These are phyloP conservation scores for Parotocinclus haroldoi DNA, from an alignment of 2,797 vertebrate species.

Conservation along the genomic window DNA sequence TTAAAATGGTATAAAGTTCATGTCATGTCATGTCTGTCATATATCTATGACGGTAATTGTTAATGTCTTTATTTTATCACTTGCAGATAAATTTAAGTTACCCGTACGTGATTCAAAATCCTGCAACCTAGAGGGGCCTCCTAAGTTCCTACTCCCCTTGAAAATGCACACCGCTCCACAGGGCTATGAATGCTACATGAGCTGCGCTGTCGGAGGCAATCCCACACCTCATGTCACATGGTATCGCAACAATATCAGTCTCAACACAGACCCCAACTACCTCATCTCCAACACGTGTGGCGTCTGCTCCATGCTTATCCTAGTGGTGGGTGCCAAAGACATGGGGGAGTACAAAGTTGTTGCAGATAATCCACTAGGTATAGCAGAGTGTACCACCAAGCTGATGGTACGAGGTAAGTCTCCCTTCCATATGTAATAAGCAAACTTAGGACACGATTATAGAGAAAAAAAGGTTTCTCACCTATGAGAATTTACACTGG, in stretches of 20 bases:
- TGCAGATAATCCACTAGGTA: conserved; percentile 77
- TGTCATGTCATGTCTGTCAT: too few relatives aligned
- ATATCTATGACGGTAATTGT: too few relatives aligned
- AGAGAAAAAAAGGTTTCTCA: too few relatives aligned
- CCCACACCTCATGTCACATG: conserved; percentile 83
- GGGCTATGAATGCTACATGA: conserved; percentile 90
- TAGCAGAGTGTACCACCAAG: conserved; percentile 73
- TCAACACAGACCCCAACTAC: conserved; percentile 77
- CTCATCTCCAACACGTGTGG: conserved; percentile 83
- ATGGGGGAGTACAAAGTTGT: conserved; percentile 79
- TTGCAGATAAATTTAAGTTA: conserved; percentile 71
- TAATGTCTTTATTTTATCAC: background rate
- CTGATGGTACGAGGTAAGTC: conserved; percentile 80
- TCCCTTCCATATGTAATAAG: too few relatives aligned
- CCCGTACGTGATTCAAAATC: conserved; percentile 62
- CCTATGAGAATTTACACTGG: too few relatives aligned
- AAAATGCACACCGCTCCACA: conserved; percentile 79
- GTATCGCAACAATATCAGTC: conserved; percentile 78
- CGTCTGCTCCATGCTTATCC: conserved; percentile 85
- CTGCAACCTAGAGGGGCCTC: conserved; percentile 71
- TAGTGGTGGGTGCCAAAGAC: conserved; percentile 74
- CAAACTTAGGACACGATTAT: too few relatives aligned
- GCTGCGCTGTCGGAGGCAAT: conserved; percentile 81
- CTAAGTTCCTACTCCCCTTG: conserved; percentile 79
- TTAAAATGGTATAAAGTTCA: too few relatives aligned